Conservation (phyloP, 2,797 vertebrate genomes). For the Urophycis tenuis region DNA sequence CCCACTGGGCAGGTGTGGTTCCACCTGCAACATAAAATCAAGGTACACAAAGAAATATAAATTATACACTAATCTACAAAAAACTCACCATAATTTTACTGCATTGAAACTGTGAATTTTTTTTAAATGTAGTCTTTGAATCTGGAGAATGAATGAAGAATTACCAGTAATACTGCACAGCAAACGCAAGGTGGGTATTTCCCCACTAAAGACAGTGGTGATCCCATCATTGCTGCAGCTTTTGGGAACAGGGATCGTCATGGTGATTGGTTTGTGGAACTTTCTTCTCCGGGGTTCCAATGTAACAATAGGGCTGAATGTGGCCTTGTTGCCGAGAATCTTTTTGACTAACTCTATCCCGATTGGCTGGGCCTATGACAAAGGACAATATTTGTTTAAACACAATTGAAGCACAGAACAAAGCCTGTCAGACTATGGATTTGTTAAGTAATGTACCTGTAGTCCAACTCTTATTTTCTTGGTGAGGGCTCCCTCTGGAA, state of each 20-base stretch:
- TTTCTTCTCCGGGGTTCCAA: conserved; percentile 93
- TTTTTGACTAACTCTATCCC: conserved; percentile 83
- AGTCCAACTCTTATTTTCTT: conserved; percentile 93
- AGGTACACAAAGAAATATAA: neutral
- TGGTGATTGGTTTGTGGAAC: conserved; percentile 97
- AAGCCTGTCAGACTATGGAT: neutral
- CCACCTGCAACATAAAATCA: conserved; percentile 74
- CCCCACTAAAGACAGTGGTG: conserved; percentile 77
- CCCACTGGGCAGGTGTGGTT: conserved; percentile 96
- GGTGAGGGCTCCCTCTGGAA: conserved; percentile 93
- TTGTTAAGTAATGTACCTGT: conserved; percentile 72
- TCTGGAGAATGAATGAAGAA: conserved; percentile 3
- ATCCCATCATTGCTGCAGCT: conserved; percentile 75
- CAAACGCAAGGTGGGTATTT: conserved; percentile 84
- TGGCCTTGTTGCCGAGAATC: conserved; percentile 91
- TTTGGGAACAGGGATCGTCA: conserved; percentile 94
- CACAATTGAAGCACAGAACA: neutral
- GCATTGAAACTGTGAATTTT: neutral
- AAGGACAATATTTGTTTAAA: neutral
- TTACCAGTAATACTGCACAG: conserved; percentile 96
- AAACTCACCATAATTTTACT: neutral
- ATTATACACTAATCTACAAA: neutral
- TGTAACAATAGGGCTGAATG: conserved; percentile 92
- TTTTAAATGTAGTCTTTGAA: neutral
- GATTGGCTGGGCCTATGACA: conserved; percentile 86